A percentile compares a stretch with the other conserved stretches of the same genome.
These are phyloP conservation scores for Laticauda colubrina DNA, from an alignment of 2,113 vertebrate genomes.

Conservation along the genomic window DNA sequence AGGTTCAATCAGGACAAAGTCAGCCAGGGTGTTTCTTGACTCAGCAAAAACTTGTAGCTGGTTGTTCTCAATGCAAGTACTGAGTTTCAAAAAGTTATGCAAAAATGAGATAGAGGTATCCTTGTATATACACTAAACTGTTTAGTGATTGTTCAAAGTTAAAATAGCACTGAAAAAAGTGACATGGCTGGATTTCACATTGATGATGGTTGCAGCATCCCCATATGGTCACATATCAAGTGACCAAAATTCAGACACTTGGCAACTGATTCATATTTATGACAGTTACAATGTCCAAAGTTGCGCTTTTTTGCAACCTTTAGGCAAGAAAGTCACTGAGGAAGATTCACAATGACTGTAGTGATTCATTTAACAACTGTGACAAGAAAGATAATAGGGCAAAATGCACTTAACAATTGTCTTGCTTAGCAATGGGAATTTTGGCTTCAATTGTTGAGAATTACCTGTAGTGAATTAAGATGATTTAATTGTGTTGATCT, in stretches of 20 bases:
- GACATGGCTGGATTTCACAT: too few relatives aligned
- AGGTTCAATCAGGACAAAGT: neutral
- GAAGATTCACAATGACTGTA: neutral
- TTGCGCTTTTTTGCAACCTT: neutral
- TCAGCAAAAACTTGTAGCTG: neutral
- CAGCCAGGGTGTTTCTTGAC: neutral
- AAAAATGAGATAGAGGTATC: neutral
- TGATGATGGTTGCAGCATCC: too few relatives aligned
- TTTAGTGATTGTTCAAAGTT: too few relatives aligned
- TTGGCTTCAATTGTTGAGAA: neutral
- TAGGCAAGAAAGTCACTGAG: neutral
- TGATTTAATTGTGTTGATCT: neutral
- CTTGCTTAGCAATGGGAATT: neutral
- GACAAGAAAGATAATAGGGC: neutral
- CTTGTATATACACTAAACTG: too few relatives aligned
- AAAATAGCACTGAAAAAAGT: too few relatives aligned
- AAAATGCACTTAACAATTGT: neutral
- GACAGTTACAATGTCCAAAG: neutral
- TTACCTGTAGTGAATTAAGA: neutral
- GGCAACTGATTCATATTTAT: neutral
- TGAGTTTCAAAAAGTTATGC: neutral
- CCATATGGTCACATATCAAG: neutral
- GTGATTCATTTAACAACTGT: neutral
- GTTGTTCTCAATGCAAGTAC: neutral
- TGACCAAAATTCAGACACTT: neutral